Evolutionary conservation across 2,888 invertebrate genomes (phyloP).

Genomic region (Stenurella melanura): DNA sequence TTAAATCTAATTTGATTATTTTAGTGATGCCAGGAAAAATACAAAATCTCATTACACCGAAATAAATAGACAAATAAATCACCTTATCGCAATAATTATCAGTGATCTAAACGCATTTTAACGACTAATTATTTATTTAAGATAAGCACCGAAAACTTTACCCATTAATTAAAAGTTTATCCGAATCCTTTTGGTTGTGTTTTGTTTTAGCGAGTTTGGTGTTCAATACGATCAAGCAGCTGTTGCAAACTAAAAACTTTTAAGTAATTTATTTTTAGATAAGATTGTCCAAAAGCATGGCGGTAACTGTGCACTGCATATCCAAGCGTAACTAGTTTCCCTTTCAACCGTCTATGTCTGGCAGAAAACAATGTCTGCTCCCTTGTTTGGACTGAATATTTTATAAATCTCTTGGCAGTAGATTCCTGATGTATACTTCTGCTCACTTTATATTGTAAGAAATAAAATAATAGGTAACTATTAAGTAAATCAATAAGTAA

Average conservation of each 20-base stretch:
- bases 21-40: no score
- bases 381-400: background rate
- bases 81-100: background rate
- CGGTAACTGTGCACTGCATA: background rate
- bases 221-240: conserved; percentile 43
- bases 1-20: no score
- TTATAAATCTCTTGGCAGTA: background rate
- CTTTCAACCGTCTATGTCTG: background rate
- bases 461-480: no score
- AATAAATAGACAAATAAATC: no score
- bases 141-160: background rate
- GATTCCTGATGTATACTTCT: background rate
- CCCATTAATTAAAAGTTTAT: conserved; percentile 47
- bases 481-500: no score
- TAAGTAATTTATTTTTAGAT: conserved; percentile 38
- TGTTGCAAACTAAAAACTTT: conserved; percentile 30
- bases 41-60: no score
- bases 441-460: no score
- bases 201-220: conserved; percentile 19
- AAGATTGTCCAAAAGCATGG: background rate
- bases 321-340: background rate
- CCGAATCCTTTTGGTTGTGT: conserved; percentile 24
- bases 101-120: background rate
- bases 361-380: background rate
- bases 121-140: background rate